These are phyloP conservation scores for Lepus americanus DNA, from an alignment of 2,113 vertebrate genomes.

Conservation along the genomic window DNA sequence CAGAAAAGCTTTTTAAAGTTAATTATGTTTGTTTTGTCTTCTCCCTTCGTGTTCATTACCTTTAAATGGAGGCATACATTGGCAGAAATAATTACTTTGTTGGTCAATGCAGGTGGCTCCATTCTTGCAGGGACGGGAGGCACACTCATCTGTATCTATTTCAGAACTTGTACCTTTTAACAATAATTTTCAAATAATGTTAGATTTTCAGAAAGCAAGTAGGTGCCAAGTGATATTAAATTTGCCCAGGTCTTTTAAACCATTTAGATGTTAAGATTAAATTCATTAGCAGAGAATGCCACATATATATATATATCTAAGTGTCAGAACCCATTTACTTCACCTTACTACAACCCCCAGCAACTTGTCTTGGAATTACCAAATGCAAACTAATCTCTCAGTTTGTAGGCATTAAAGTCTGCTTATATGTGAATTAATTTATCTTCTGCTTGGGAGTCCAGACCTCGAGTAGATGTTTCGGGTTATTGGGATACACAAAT, in stretches of 20 bases:
- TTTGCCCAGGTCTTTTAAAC: conserved; percentile 49
- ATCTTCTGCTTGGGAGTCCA: conserved; percentile 69
- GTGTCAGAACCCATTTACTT: conserved; percentile 70
- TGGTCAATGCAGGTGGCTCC: conserved; percentile 91
- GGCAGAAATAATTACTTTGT: conserved; percentile 93
- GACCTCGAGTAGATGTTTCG: conserved; percentile 57
- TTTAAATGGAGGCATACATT: conserved; percentile 93
- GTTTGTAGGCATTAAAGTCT: conserved; percentile 50
- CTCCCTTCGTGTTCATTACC: conserved; percentile 92
- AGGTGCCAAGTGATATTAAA: conserved; percentile 63
- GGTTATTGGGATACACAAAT: conserved; percentile 72
- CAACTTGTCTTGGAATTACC: conserved; percentile 56
- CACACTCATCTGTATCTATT: conserved; percentile 89
- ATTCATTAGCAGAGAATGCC: conserved; percentile 48
- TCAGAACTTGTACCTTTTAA: conserved; percentile 88
- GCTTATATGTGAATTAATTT: conserved; percentile 70
- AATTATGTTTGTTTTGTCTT: conserved; percentile 92
- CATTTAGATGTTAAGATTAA: conserved; percentile 34
- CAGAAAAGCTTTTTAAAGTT: conserved; percentile 91
- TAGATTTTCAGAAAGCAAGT: conserved; percentile 71
- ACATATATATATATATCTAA: conserved; percentile 56
- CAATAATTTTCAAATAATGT: conserved; percentile 70
- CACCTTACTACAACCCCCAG: conserved; percentile 50
- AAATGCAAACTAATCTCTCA: conserved; percentile 64
- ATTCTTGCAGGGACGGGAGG: conserved; percentile 91